Base-by-base conservation (phyloP, 64 coral and sea anemone species). In the Acropora tenuis region DNA sequence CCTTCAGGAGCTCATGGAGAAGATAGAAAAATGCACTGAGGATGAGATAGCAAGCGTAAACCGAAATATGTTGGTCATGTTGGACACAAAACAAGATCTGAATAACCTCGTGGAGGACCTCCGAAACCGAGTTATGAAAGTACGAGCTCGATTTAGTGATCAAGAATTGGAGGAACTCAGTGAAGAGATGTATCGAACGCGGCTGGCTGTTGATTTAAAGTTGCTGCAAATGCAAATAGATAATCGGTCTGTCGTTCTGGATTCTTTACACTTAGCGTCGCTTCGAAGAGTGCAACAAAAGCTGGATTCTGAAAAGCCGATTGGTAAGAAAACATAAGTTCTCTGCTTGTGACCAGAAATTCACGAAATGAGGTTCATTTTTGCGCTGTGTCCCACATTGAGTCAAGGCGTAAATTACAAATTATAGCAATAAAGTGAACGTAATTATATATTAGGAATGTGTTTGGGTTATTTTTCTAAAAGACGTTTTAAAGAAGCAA, bases 121-220 rank as follows among this genome's bases (percentile, higher is more conserved):
- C 3, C 43, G 78, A 18, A 12, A 43, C 8, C 81, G 78, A 49
- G 73, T 95, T 1, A 91, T 91, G 83, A 18, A 20, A 7, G 6
- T n/a, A 47, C 42, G 94, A 15, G 44, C 7, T 49, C 67, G 94
- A 41, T 91, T 95, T 40, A 91, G 94, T 46, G 89, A 95, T 4
- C 94, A 95, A 45, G 94, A 95, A 53, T 42, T 91, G 52, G 89
- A 95, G 2, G 94, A 95, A 13, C 85, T 95, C n/a, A 88, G 83
- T 50, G 83, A 95, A 10, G 94, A 95, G 59, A 78, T 95, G 44
- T 47, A 74, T 18, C 78, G 94, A 15, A 52, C 74, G 1, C 19
- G 40, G 83, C 71, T 95, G 8, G 68, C 69, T n/a, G 40, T 59
- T 40, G 75, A 76, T 43, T 57, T 45, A 2, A 78, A 59, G 48